Evolutionary conservation across 2,888 invertebrate species (phyloP), one percentile per base, ranked within the genome.

Genomic region (Synanthedon myopaeformis): DNA sequence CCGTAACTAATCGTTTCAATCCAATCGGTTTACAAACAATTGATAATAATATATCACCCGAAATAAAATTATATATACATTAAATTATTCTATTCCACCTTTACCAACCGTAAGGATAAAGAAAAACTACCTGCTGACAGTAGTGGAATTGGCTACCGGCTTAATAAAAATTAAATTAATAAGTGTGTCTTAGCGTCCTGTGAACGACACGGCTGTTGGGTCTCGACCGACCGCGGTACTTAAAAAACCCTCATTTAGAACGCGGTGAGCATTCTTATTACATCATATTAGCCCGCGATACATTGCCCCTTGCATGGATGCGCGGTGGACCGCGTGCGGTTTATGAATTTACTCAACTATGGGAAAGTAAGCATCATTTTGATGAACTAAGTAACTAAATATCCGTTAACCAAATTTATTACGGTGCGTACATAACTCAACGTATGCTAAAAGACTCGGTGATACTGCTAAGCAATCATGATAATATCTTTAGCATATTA

Each of bases 261-360:
- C 65, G 67, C 72, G 61, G 62, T 62, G 63, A 62, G 70, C 65
- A 67, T 67, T 64, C 65, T 71, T 65, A 76, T 75, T 76, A 73
- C 63, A 51, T 55, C 51, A 48, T 41, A 54, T 57, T 56, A 53
- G 52, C 49, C 17, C 6, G 10, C 12, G 17, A 17, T 49, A 14
- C 17, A 12, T 23, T 13, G 17, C 49, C 49, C 17, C 19, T 49
- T 55, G 58, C 58, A 52, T 56, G 54, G 41, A n/a, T 45, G 14
- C 13, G n/a, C 13, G 82, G 67, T 80, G 81, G 35, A 53, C 53
- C 51, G 58, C 54, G 60, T 78, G 82, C 67, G 81, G 81, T 77
- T 79, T 72, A 64, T 67, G 65, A 74, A 72, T 72, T 70, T 69
- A 67, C 69, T 67, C 67, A 64, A 68, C 72, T 76, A 76, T 82